These are phyloP conservation scores for Sminthurinus signatus DNA, from an alignment of 1,140 invertebrate genomes.

Conservation along the genomic window DNA sequence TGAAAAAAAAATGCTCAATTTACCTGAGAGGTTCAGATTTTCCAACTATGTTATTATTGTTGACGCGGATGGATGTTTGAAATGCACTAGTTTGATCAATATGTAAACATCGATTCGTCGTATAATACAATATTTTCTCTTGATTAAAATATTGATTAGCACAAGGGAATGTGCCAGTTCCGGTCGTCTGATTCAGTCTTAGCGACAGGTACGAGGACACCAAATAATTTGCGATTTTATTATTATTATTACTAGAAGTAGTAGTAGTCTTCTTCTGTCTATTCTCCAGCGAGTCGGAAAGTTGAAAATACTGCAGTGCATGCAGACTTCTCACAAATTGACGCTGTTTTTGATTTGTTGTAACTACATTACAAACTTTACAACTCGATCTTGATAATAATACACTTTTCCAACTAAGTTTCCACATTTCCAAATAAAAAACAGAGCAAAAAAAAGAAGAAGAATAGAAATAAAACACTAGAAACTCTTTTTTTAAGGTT, in stretches of 20 bases:
- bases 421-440: too few relatives aligned
- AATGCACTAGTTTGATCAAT: constrained; percentile 28
- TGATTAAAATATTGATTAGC: constrained; percentile 18
- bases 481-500: too few relatives aligned
- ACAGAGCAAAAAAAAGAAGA: too few relatives aligned
- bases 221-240: neutral
- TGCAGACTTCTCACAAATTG: too few relatives aligned
- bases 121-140: constrained; percentile 18
- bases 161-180: constrained; percentile 9
- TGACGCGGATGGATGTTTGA: neutral
- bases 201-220: constrained; percentile 8
- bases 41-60: neutral
- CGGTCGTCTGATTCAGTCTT: neutral
- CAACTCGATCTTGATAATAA: too few relatives aligned
- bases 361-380: too few relatives aligned
- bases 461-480: too few relatives aligned
- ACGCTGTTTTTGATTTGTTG: too few relatives aligned
- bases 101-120: constrained; percentile 29
- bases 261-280: too few relatives aligned
- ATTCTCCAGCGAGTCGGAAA: too few relatives aligned
- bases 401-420: too few relatives aligned
- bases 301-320: too few relatives aligned
- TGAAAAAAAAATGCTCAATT: neutral
- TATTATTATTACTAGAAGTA: neutral
- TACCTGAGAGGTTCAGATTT: constrained; percentile 10